phyloP scores from a whole-genome alignment of 2,113 vertebrate genomes.

The Phasianus colchicus region DNA sequence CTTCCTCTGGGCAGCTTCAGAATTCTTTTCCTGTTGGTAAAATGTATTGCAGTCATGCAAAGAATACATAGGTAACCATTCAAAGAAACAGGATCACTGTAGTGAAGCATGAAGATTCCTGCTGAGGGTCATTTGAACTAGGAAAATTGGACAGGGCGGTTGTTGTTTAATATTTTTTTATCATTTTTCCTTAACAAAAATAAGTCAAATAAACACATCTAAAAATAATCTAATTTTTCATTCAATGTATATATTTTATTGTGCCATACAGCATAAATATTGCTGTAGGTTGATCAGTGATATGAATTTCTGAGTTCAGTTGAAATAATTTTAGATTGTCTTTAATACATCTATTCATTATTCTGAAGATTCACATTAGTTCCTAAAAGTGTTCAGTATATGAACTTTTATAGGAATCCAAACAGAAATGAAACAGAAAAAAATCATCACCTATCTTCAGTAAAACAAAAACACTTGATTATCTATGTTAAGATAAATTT shows the following conservation, averaged over 20 bases:
- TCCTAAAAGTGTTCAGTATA: slow-evolving; percentile 9
- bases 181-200: not conserved
- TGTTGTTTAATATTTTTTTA: not conserved
- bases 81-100: not conserved
- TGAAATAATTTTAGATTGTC: slow-evolving; percentile 33
- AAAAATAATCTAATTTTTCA: not conserved
- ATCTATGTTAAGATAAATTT: not conserved
- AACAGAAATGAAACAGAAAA: not conserved
- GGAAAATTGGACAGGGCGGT: not conserved
- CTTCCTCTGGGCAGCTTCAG: not conserved
- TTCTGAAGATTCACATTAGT: slow-evolving; percentile 18
- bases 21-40: not conserved
- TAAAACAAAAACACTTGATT: not conserved
- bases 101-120: not conserved
- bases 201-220: not conserved
- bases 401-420: not conserved
- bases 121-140: not conserved
- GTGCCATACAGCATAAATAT: not conserved
- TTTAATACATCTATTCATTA: not conserved
- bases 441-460: not conserved
- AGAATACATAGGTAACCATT: not conserved
- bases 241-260: not conserved
- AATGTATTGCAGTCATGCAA: not conserved
- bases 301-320: not conserved
- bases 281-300: slow-evolving; percentile 19